phyloP scores from a whole-genome alignment of 2,113 vertebrate genomes.

The Dicentrarchus labrax region DNA sequence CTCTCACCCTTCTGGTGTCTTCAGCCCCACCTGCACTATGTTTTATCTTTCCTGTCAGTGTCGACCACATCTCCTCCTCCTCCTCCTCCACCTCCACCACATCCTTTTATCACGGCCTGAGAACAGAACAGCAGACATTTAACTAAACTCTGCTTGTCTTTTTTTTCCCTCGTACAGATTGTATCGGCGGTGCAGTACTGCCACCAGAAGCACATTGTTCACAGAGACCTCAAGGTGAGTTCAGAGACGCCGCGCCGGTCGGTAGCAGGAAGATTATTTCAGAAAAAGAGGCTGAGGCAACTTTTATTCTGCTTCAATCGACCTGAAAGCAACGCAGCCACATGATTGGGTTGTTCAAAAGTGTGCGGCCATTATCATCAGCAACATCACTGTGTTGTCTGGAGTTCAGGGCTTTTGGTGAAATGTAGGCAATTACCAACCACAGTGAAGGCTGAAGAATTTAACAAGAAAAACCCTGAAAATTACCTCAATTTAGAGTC shows the following conservation, averaged over 20 bases:
- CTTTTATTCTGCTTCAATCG: background rate
- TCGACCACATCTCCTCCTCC: constrained; percentile 41
- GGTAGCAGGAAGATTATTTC: background rate
- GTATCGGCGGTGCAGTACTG: constrained; percentile 99
- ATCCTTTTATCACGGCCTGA: constrained; percentile 43
- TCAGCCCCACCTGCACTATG: constrained; percentile 1
- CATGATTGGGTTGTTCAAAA: background rate
- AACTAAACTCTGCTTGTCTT: constrained; percentile 27
- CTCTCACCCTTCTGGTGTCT: constrained; percentile 3
- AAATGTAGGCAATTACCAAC: background rate
- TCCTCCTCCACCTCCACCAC: constrained; percentile 43
- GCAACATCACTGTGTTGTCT: background rate
- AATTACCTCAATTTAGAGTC: background rate
- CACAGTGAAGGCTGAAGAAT: background rate
- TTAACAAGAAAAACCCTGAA: background rate
- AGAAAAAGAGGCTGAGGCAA: background rate
- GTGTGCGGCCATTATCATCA: background rate
- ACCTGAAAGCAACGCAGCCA: background rate
- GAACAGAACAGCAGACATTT: constrained; percentile 5
- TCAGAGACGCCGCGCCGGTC: background rate
- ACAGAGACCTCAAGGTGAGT: constrained; percentile 98
- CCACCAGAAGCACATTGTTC: constrained; percentile 98
- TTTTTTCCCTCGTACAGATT: constrained; percentile 85
- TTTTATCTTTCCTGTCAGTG: constrained; percentile 50
- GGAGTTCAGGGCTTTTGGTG: background rate